These are phyloP conservation scores for Dichetophora obliterata DNA, from an alignment of 2,888 invertebrate species.

Conservation along the genomic window DNA sequence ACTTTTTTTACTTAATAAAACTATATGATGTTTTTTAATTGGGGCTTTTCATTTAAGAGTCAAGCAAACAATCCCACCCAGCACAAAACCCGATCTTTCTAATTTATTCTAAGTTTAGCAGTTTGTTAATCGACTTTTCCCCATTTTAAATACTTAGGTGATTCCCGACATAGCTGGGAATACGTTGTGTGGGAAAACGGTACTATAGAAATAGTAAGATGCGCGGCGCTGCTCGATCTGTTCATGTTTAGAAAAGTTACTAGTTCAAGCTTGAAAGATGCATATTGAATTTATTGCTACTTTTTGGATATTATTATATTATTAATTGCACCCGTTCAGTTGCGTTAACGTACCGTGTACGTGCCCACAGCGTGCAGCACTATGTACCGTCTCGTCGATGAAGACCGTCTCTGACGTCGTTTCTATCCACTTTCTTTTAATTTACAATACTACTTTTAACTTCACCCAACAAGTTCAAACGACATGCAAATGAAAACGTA, in stretches of 20 bases:
- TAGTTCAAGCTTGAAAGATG: background rate
- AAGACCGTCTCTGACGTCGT: constrained; percentile 17
- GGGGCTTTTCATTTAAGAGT: background rate
- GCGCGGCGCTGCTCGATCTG: background rate
- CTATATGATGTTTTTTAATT: background rate
- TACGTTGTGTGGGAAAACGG: background rate
- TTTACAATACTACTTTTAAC: constrained; percentile 19
- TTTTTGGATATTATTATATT: constrained; percentile 26
- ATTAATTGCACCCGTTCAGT: constrained; percentile 29
- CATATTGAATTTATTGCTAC: background rate
- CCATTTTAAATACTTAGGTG: constrained; percentile 14
- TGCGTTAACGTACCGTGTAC: constrained; percentile 13
- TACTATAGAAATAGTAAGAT: background rate
- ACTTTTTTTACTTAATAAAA: background rate
- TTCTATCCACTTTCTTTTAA: constrained; percentile 25
- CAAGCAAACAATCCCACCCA: background rate
- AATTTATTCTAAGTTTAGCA: background rate
- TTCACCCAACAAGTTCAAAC: constrained; percentile 27
- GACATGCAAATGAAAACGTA: constrained; percentile 8
- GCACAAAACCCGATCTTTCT: background rate
- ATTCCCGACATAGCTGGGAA: constrained; percentile 27
- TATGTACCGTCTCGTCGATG: constrained; percentile 13
- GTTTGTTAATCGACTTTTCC: background rate
- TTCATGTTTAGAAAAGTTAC: background rate
- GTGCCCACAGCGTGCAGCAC: constrained; percentile 15